Evolutionary conservation across 2,888 invertebrate genomes (phyloP).

Genomic region (Lasioglossum malachurum): DNA sequence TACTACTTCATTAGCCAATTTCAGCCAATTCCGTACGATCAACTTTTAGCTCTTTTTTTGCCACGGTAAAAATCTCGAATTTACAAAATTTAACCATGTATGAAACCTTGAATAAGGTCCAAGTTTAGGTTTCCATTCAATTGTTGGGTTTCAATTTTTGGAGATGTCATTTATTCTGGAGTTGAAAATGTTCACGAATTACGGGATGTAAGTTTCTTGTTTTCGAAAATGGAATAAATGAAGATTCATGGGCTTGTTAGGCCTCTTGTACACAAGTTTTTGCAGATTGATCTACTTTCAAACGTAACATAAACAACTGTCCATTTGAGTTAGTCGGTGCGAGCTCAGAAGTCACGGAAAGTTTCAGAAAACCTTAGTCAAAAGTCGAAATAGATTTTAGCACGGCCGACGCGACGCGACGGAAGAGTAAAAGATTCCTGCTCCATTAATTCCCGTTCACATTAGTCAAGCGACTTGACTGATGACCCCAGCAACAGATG

Average conservation of each 20-base stretch:
- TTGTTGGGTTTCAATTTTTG: not conserved
- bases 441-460: not conserved
- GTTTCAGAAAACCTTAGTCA: not conserved
- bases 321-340: not conserved
- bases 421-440: not conserved
- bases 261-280: not conserved
- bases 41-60: not conserved
- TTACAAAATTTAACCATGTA: not conserved
- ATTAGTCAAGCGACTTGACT: not conserved
- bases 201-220: not conserved
- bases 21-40: not conserved
- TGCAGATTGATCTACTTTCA: not conserved
- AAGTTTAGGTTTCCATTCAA: not conserved
- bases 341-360: not conserved
- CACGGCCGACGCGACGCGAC: not conserved
- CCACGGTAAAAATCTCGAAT: not conserved
- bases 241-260: not conserved
- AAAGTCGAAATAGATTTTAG: constrained; percentile 1
- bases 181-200: not conserved
- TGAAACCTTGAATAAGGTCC: not conserved
- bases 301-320: not conserved
- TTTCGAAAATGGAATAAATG: not conserved
- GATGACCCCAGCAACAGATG: not conserved
- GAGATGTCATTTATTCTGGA: not conserved
- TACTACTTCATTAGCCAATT: not conserved